A percentile compares a stretch with the other conserved stretches of the same genome.
Conservation (phyloP, 2,797 vertebrate species). For the Cephalopachus bancanus region DNA sequence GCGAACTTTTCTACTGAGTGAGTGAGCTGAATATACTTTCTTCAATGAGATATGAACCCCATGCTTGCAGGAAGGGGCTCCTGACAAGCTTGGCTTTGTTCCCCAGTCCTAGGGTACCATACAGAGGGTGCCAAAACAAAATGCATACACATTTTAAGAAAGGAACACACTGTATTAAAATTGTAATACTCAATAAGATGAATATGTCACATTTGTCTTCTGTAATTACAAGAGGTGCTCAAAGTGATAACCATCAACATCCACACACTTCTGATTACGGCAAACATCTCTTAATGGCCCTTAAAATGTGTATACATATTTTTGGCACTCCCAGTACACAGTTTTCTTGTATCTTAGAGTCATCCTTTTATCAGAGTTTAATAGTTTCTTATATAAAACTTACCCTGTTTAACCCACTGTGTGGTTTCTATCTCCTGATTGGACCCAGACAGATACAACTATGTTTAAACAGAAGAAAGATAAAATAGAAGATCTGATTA, state of each 20-base stretch:
- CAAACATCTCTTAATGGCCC: too few species aligned
- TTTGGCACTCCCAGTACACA: not conserved
- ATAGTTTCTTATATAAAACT: constrained; percentile 9
- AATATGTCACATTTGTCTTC: too few species aligned
- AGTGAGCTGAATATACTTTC: not conserved
- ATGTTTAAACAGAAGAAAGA: constrained; percentile 47
- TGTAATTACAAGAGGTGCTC: too few species aligned
- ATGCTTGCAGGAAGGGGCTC: not conserved
- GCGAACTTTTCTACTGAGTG: not conserved
- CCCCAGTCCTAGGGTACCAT: not conserved
- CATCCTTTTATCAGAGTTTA: constrained; percentile 21
- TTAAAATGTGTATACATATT: too few species aligned
- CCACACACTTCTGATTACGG: too few species aligned
- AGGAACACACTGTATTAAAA: too few species aligned
- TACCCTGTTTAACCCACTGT: constrained; percentile 6
- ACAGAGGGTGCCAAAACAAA: too few species aligned
- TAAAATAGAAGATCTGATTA: constrained; percentile 25
- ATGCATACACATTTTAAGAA: too few species aligned
- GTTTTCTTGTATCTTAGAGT: constrained; percentile 7
- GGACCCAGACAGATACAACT: constrained; percentile 28
- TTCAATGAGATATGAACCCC: not conserved
- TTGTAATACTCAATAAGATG: too few species aligned
- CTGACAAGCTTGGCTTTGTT: not conserved
- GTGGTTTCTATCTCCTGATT: not conserved
- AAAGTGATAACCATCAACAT: too few species aligned